Evolutionary conservation across 2,113 vertebrate genomes (phyloP).

Genomic region (Sarotherodon lohbergeri): DNA sequence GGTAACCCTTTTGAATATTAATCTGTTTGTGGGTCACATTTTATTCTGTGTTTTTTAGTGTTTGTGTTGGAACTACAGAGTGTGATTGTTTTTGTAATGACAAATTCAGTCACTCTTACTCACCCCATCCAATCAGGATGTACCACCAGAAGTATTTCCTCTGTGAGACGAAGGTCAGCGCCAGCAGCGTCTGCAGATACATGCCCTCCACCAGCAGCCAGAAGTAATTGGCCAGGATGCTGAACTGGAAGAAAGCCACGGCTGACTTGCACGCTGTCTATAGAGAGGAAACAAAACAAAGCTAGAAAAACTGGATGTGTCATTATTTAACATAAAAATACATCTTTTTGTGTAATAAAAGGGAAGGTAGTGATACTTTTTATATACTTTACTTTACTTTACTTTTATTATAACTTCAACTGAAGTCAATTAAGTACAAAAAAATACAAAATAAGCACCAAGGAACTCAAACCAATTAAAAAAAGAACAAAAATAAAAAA

Average conservation of each 20-base stretch:
- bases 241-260: conserved; percentile 84
- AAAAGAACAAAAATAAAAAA: neutral
- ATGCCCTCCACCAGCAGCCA: conserved; percentile 88
- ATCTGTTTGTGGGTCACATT: neutral
- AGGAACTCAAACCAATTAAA: neutral
- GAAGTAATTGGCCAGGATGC: conserved; percentile 85
- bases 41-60: neutral
- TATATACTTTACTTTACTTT: too few species aligned
- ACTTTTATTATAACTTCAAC: neutral
- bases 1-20: neutral
- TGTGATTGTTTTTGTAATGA: neutral
- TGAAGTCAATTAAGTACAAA: neutral
- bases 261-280: conserved; percentile 77
- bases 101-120: conserved; percentile 30
- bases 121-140: conserved; percentile 84
- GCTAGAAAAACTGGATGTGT: too few species aligned
- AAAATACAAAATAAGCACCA: neutral
- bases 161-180: conserved; percentile 82
- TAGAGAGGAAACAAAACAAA: neutral
- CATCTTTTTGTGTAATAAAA: neutral
- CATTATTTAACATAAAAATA: neutral
- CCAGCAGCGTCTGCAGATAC: conserved; percentile 85
- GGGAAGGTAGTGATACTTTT: neutral
- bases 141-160: conserved; percentile 88
- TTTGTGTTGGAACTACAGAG: neutral